A percentile compares a stretch with the other conserved stretches of the same genome.
Evolutionary conservation across 2,797 vertebrate species (phyloP).

Genomic region (Peromyscus nudipes): DNA sequence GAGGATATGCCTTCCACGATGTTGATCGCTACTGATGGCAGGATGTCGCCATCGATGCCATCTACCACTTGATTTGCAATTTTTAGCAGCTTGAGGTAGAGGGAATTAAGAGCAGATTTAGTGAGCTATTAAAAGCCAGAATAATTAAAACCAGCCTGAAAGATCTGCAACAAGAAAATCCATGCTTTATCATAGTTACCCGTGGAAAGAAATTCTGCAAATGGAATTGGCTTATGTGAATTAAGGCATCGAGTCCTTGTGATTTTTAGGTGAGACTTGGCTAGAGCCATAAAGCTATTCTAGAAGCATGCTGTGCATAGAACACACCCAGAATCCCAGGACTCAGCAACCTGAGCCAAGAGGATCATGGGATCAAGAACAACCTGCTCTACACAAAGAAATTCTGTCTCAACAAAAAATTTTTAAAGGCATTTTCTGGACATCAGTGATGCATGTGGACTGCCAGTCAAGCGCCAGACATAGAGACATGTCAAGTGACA

Average conservation of each 20-base stretch:
- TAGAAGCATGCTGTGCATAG: not conserved
- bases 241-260: not conserved
- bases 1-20: not conserved
- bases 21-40: not conserved
- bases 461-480: not conserved
- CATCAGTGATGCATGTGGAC: not conserved
- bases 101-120: constrained; percentile 60
- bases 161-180: constrained; percentile 17
- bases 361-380: not conserved
- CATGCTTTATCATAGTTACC: not conserved
- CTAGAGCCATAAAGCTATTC: not conserved
- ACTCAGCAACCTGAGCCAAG: not conserved
- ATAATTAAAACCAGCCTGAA: constrained; percentile 68
- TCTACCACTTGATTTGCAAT: not conserved
- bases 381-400: not conserved
- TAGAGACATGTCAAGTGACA: not conserved
- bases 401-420: not conserved
- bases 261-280: constrained; percentile 13
- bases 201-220: not conserved
- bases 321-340: not conserved
- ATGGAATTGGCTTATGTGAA: not conserved
- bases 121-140: constrained; percentile 38
- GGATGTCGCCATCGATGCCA: not conserved
- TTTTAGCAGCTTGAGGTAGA: constrained; percentile 25
- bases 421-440: not conserved